phyloP scores from a whole-genome alignment of 2,797 vertebrate species.

The Leontocebus nigricollis region DNA sequence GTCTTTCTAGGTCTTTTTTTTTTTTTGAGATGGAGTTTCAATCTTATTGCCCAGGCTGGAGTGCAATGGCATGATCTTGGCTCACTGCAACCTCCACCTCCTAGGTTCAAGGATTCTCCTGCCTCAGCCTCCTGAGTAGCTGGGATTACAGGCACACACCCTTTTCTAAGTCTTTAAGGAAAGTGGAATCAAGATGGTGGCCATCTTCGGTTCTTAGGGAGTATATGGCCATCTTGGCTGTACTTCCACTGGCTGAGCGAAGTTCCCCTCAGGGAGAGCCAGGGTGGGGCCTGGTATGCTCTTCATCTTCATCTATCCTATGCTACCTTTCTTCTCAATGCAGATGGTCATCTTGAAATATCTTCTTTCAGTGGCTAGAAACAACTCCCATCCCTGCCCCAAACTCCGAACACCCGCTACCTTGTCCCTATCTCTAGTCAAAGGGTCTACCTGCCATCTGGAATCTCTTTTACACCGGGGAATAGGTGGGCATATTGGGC shows the following conservation, averaged over 20 bases:
- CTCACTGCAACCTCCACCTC: no score
- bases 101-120: no score
- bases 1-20: slow-evolving; percentile 1
- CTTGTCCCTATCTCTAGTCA: background rate
- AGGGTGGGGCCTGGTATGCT: background rate
- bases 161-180: slow-evolving; percentile 9
- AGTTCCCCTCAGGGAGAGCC: background rate
- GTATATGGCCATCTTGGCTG: background rate
- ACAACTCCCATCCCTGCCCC: background rate
- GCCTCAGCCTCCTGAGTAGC: no score
- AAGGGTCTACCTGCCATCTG: background rate
- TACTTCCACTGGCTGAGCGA: background rate
- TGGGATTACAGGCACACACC: no score
- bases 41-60: no score
- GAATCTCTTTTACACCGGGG: background rate
- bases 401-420: background rate
- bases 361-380: slow-evolving; percentile 2
- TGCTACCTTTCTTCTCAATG: slow-evolving; percentile 11
- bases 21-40: no score
- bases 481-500: background rate
- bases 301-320: background rate
- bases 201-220: background rate
- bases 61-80: no score
- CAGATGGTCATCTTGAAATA: slow-evolving; percentile 39
- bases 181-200: slow-evolving; percentile 17